Conservation (phyloP, 2,113 vertebrate genomes). For the Coregonus clupeaformis region DNA sequence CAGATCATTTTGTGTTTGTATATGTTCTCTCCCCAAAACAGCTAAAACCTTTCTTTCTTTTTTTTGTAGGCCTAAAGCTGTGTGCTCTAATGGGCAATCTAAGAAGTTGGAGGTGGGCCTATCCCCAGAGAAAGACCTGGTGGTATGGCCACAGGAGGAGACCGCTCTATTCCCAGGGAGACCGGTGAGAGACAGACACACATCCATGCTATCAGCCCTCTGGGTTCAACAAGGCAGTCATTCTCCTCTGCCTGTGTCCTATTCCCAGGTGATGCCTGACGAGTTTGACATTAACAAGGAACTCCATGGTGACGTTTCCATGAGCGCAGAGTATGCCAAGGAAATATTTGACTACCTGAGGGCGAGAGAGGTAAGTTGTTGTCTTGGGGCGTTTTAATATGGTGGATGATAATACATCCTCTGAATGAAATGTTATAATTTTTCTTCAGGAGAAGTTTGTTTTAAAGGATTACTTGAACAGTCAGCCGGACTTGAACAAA, state of each 20-base stretch:
- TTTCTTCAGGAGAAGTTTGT: conserved; percentile 73
- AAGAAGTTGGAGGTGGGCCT: too few species aligned
- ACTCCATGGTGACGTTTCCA: conserved; percentile 55
- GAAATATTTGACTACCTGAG: conserved; percentile 81
- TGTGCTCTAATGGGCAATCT: too few species aligned
- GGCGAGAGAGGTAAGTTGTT: conserved; percentile 73
- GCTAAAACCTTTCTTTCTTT: too few species aligned
- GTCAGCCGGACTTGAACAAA: conserved; percentile 73
- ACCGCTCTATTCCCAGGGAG: too few species aligned
- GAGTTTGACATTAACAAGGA: conserved; percentile 69
- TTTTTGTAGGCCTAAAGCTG: too few species aligned
- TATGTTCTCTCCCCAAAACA: too few species aligned
- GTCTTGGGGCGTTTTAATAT: too few species aligned
- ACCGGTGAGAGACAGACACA: not conserved
- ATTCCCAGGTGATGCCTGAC: conserved; percentile 42
- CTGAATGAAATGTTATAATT: not conserved
- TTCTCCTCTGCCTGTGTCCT: not conserved
- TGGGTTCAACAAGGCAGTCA: too few species aligned
- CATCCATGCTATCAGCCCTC: not conserved
- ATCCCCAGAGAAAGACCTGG: too few species aligned
- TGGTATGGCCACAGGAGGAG: too few species aligned
- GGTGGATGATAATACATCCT: not conserved
- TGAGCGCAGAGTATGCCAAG: conserved; percentile 69
- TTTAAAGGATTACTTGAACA: conserved; percentile 76
- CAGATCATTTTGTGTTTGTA: too few species aligned